Evolutionary conservation across 2,888 invertebrate species (phyloP), one percentile per base, ranked within the genome.

Genomic region (Euplexia lucipara): DNA sequence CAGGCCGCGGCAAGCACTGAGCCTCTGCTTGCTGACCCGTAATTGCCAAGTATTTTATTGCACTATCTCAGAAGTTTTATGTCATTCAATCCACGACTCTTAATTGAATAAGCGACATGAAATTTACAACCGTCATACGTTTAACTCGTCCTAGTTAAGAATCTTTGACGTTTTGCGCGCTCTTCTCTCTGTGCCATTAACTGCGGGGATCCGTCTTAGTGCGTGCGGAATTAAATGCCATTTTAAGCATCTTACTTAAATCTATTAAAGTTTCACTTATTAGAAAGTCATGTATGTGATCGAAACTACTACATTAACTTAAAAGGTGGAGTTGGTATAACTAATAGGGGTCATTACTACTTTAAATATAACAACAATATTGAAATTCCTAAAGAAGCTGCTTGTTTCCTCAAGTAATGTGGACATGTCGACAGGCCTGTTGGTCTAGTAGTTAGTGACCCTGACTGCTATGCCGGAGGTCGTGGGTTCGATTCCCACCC

Each of bases 91-190:
- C 90, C 89, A 88, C 90, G 90, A 90, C 88, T 91, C 92, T 93
- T 93, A 93, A 94, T 94, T 94, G 94, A 94, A 94, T 92, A 92
- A 94, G 91, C 87, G 91, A 91, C 91, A 88, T 88, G 90, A 91
- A 93, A 93, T 94, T 94, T 93, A 94, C 92, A 91, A 91, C 90
- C 86, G 84, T 91, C 90, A 91, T 93, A 91, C 88, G 83, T 92
- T 93, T 87, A 89, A 89, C 87, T 87, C 86, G 88, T 90, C 84
- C 88, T 90, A 90, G 88, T 90, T 90, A 88, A 79, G 84, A 86
- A 87, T 87, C 85, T 88, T 86, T 88, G 89, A 91, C 84, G 85
- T 78, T 78, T 75, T 75, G 75, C 82, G 79, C 77, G 63, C 79
- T 63, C 68, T 78, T 70, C 78, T 78, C 67, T 79, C 76, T 80